Evolutionary conservation across 2,797 vertebrate species (phyloP).

Genomic region (Phalanger gymnotis): DNA sequence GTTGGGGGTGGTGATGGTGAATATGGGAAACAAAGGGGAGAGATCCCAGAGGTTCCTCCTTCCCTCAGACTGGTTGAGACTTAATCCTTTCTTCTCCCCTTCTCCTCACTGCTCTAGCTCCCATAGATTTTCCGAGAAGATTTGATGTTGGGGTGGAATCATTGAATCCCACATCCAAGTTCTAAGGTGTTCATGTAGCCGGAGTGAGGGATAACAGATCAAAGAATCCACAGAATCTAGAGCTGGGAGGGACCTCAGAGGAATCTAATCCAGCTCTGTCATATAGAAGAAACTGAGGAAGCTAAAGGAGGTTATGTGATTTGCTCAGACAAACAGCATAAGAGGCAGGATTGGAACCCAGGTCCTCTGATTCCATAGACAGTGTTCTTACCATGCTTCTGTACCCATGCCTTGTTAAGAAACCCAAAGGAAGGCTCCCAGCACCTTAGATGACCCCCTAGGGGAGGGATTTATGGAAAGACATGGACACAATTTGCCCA

Average conservation of each 20-base stretch:
- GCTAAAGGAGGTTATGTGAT: neutral
- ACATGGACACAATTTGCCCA: neutral
- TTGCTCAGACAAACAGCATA: neutral
- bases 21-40: neutral
- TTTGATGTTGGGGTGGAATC: neutral
- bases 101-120: neutral
- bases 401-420: neutral
- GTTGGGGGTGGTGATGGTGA: neutral
- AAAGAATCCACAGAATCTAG: neutral
- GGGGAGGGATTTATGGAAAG: neutral
- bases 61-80: neutral
- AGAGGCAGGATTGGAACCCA: neutral
- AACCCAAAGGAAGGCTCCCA: neutral
- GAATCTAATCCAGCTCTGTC: neutral
- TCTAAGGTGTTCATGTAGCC: neutral
- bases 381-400: neutral
- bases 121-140: neutral
- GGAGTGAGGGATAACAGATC: neutral
- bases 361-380: neutral
- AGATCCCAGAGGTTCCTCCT: neutral
- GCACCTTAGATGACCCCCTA: neutral
- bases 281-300: neutral
- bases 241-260: neutral
- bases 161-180: neutral
- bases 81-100: neutral